Evolutionary conservation across 1,140 invertebrate genomes (phyloP).

Genomic region (Euborellia annulipes): DNA sequence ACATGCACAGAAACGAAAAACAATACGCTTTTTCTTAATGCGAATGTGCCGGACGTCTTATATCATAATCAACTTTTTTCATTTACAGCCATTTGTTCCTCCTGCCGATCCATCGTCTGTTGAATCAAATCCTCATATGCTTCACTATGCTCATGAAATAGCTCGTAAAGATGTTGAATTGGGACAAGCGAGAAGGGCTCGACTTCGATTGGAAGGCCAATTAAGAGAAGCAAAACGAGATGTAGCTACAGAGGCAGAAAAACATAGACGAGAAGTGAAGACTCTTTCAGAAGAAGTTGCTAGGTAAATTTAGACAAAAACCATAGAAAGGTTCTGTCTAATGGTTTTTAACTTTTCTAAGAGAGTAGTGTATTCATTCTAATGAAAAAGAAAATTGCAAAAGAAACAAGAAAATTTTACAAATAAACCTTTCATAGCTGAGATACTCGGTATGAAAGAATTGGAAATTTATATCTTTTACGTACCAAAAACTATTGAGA

Average conservation of each 20-base stretch:
- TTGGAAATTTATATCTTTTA: no score
- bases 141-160: slow-evolving; percentile 72
- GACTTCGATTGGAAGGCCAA: slow-evolving; percentile 49
- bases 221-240: slow-evolving; percentile 45
- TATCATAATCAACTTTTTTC: neutral
- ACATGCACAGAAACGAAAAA: no score
- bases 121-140: slow-evolving; percentile 42
- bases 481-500: no score
- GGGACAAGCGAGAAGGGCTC: slow-evolving; percentile 49
- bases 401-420: no score
- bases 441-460: no score
- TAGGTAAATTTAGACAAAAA: no score
- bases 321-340: slow-evolving; percentile 8
- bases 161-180: slow-evolving; percentile 68
- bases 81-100: neutral
- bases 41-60: no score
- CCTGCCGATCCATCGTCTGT: neutral
- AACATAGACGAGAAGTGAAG: slow-evolving; percentile 37
- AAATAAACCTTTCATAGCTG: no score
- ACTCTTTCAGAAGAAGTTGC: slow-evolving; percentile 40
- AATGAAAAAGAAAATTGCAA: no score
- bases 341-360: neutral
- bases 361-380: no score
- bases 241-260: slow-evolving; percentile 35
- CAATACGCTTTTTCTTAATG: no score